These are phyloP conservation scores for Anomalospiza imberbis DNA, from an alignment of 2,797 vertebrate genomes.

Conservation along the genomic window DNA sequence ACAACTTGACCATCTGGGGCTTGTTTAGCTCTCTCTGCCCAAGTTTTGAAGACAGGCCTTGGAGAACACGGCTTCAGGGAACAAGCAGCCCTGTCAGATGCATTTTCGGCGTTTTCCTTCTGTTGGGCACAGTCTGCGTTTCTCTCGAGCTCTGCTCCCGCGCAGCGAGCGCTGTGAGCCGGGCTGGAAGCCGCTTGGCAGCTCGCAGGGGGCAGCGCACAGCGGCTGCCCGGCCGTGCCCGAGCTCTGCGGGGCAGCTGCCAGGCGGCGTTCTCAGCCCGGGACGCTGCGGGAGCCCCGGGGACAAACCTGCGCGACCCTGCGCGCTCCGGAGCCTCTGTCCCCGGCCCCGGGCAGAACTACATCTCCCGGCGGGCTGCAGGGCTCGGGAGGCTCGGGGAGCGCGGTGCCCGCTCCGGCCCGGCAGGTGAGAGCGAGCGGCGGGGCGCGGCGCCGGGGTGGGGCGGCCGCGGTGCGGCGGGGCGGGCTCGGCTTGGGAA, in stretches of 20 bases:
- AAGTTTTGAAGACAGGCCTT: neutral
- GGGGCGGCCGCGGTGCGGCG: neutral
- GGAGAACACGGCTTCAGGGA: rapidly evolving
- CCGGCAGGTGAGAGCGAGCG: neutral
- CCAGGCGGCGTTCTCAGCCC: rapidly evolving
- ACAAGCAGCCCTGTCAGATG: rapidly evolving
- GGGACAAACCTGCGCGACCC: neutral
- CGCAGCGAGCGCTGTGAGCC: rapidly evolving
- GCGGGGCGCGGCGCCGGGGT: neutral
- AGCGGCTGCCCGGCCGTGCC: neutral
- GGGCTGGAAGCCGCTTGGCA: rapidly evolving
- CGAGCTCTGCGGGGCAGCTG: rapidly evolving
- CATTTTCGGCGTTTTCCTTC: rapidly evolving
- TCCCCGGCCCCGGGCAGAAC: neutral
- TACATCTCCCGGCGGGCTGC: neutral
- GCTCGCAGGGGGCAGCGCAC: rapidly evolving
- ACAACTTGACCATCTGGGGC: neutral
- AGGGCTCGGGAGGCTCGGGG: too few relatives aligned
- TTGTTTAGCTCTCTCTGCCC: neutral
- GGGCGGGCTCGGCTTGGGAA: neutral
- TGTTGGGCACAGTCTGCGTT: rapidly evolving
- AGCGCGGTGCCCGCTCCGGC: too few relatives aligned
- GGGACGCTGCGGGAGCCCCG: rapidly evolving
- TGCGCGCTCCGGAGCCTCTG: rapidly evolving
- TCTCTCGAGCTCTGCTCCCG: rapidly evolving